Base-by-base conservation (phyloP, 2,113 vertebrate genomes). In the Entosphenus tridentatus region DNA sequence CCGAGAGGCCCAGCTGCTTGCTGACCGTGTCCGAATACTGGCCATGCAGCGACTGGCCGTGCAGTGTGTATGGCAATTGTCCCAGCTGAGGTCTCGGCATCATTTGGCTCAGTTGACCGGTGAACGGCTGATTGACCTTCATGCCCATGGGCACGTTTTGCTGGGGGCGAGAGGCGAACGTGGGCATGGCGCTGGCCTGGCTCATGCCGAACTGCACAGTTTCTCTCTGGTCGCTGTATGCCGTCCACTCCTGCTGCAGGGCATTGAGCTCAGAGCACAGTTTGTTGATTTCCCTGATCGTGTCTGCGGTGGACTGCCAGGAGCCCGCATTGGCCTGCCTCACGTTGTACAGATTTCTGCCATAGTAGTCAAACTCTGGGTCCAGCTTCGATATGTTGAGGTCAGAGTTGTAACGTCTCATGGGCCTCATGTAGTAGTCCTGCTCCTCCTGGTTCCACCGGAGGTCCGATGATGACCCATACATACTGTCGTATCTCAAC, bases 191-290 rank as follows among this genome's bases (percentile, higher is more conserved):
- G 62, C 62, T 21, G n/a, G 62, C n/a, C 62, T 65, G n/a, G 62
- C n/a, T 16, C n/a, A 10, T 10, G 62, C 62, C 21, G 21, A 65
- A 65, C n/a, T 65, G 62, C n/a, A 65, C 62, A n/a, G 21, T 65
- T 65, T 65, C 62, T 21, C 62, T 65, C 62, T 65, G 62, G 62
- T 65, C 62, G 21, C 62, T 65, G 62, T 65, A 65, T 65, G 62
- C 62, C 21, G 62, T 65, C 62, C 62, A 65, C 21, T 65, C 62
- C 21, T 21, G 62, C 10, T 65, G 62, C 62, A 65, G 21, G 21
- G 62, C 62, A 65, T 65, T 65, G 71, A 98, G 84, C 73, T 90
- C 92, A 1, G 93, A 89, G 54, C 92, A 97, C 93, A 98, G 96
- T 17, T 89, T 85, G 77, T 88, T 96, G 73, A 98, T 97, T 77